Evolutionary conservation across 2,888 invertebrate genomes (phyloP), one percentile per base, ranked within the genome.

Genomic region (Helobdella robusta): DNA sequence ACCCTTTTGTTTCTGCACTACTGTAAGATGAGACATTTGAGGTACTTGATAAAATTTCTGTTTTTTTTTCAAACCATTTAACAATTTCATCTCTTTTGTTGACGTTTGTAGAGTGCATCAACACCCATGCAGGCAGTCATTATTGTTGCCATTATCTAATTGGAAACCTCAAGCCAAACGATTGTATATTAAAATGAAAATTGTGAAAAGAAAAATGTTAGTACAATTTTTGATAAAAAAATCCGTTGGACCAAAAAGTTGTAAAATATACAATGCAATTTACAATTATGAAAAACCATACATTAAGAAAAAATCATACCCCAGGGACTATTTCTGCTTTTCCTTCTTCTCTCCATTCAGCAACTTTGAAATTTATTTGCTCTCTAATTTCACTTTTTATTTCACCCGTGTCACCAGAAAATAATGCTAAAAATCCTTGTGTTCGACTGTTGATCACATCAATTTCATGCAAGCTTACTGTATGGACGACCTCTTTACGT

Each of bases 281-380:
- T 40, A 40, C 11, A 18, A 11, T 15, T 11, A 40, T 18, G 11
- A 40, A 40, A 40, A 32, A 18, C 58, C 32, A 58, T 1, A 3
- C 32, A 2, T n/a, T 36, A 40, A 36, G 11, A 40, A 40, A 32
- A 34, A 5, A 20, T 66, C 79, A 70, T 71, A 80, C 97, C 0
- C 98, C 98, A 0, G 98, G 97, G 40, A 95, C 91, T 75, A 99
- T 93, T 80, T 95, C 95, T 0, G 98, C 95, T 78, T 98, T 99
- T 0, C 97, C 97, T 79, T 99, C 98, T 78, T 99, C 98, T 28
- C 95, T 84, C 98, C 98, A 98, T 78, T 98, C 98, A 0, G 90
- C 88, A 23, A 99, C 91, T 79, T 93, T 97, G 50, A 88, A 85
- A 80, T 98, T 95, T 71, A 98, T 99, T 79, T 98, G 97, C 74